phyloP scores from a whole-genome alignment of 2,797 vertebrate species.

The Eremophila alpestris region DNA sequence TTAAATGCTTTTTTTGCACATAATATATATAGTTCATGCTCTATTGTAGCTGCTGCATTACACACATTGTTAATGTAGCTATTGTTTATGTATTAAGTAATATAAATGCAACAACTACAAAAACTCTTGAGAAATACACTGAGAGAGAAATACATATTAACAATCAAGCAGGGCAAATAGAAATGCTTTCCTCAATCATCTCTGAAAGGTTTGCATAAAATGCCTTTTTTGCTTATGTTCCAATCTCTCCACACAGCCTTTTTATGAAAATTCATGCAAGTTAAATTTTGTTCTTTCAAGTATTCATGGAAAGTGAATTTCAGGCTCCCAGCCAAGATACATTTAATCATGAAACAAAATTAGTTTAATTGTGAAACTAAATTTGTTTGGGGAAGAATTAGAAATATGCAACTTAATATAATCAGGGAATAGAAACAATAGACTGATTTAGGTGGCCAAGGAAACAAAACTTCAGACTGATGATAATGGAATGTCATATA shows the following conservation, averaged over 20 bases:
- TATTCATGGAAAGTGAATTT: constrained; percentile 56
- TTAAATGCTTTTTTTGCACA: neutral
- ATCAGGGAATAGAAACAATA: neutral
- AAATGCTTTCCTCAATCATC: neutral
- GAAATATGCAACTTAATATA: constrained; percentile 25
- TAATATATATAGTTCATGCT: constrained; percentile 7
- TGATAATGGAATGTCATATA: neutral
- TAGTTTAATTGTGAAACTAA: constrained; percentile 16
- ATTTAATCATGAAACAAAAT: constrained; percentile 56
- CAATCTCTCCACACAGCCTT: neutral
- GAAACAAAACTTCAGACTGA: neutral
- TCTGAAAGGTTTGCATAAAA: constrained; percentile 36
- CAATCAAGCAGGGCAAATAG: constrained; percentile 1
- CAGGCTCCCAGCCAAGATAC: constrained; percentile 43
- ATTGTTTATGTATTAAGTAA: constrained; percentile 34
- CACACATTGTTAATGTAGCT: constrained; percentile 2
- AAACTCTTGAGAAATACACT: neutral
- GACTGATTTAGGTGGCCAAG: neutral
- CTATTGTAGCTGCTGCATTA: neutral
- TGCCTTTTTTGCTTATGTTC: constrained; percentile 31
- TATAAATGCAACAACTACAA: constrained; percentile 27
- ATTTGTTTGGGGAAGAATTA: constrained; percentile 53
- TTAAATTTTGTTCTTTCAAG: constrained; percentile 53
- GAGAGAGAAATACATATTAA: constrained; percentile 22
- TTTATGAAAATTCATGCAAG: constrained; percentile 52